A percentile compares a stretch with the other conserved stretches of the same genome.
Evolutionary conservation across 2,113 vertebrate genomes (phyloP).

Genomic region (Hippocampus zosterae): DNA sequence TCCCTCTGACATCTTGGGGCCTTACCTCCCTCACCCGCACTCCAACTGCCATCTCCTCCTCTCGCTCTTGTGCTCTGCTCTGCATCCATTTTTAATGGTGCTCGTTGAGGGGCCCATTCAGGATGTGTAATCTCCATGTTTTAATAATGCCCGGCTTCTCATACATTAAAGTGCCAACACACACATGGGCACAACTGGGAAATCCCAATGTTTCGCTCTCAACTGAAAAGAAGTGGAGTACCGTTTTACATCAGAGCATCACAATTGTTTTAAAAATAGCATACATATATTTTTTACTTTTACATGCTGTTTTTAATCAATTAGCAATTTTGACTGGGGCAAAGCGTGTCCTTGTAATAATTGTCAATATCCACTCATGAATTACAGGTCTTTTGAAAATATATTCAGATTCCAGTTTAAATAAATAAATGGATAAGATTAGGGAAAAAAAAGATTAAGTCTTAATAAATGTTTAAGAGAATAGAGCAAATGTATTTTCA

Average conservation of each 20-base stretch:
- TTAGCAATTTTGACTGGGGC: not conserved
- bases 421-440: too few relatives aligned
- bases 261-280: too few relatives aligned
- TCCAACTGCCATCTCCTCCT: not conserved
- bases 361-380: not conserved
- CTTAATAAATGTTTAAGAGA: too few relatives aligned
- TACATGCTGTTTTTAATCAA: too few relatives aligned
- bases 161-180: slow-evolving; percentile 3
- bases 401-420: too few relatives aligned
- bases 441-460: too few relatives aligned
- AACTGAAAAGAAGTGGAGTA: not conserved
- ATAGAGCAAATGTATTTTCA: too few relatives aligned
- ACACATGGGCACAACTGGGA: not conserved
- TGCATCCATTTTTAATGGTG: slow-evolving; percentile 8
- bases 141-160: slow-evolving; percentile 10
- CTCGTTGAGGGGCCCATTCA: slow-evolving; percentile 5
- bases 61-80: not conserved
- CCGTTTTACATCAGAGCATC: not conserved
- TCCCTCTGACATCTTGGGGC: not conserved
- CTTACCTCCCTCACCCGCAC: too few relatives aligned
- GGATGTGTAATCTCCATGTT: slow-evolving; percentile 11
- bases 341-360: not conserved
- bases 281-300: not conserved
- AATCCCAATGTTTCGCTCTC: not conserved
- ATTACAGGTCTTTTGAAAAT: not conserved